Percentiles rank a stretch among this genome's conserved stretches.
Evolutionary conservation across 2,797 vertebrate species (phyloP).

Genomic region (Sebastes iracundus): DNA sequence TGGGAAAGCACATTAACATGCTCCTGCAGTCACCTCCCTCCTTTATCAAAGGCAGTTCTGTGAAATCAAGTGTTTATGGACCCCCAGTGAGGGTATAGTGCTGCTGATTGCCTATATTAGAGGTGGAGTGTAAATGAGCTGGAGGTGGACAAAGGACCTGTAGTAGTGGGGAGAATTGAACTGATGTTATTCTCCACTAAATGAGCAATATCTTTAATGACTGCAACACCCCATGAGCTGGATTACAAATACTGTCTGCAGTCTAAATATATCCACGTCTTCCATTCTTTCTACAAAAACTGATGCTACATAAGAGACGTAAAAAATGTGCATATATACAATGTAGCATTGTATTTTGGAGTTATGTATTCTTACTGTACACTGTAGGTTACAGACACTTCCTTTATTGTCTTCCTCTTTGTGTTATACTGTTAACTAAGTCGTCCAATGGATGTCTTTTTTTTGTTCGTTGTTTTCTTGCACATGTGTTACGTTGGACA

Average conservation of each 20-base stretch:
- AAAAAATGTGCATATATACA: slow-evolving; percentile 49
- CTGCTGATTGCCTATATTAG: slow-evolving; percentile 79
- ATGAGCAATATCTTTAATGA: slow-evolving; percentile 80
- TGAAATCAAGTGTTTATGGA: slow-evolving; percentile 89
- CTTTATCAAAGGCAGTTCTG: slow-evolving; percentile 78
- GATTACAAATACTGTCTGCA: slow-evolving; percentile 46
- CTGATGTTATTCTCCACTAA: slow-evolving; percentile 69
- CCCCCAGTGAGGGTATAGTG: slow-evolving; percentile 70
- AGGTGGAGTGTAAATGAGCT: slow-evolving; percentile 73
- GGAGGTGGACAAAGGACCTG: slow-evolving; percentile 68
- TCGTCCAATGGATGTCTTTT: neutral
- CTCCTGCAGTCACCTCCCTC: slow-evolving; percentile 71
- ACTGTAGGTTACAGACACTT: slow-evolving; percentile 19
- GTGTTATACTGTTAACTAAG: slow-evolving; percentile 11
- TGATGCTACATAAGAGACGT: slow-evolving; percentile 55
- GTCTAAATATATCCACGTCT: slow-evolving; percentile 78
- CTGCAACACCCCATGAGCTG: slow-evolving; percentile 63
- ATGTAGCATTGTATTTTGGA: slow-evolving; percentile 46
- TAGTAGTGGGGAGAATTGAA: slow-evolving; percentile 40
- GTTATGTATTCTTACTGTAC: slow-evolving; percentile 10
- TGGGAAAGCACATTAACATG: slow-evolving; percentile 82
- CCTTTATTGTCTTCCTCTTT: slow-evolving; percentile 16
- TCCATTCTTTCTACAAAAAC: slow-evolving; percentile 76
- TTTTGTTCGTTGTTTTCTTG: slow-evolving; percentile 19
- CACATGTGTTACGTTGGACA: slow-evolving; percentile 11